phyloP scores from a whole-genome alignment of 64 coral and sea anemone species.

The Trachythela sp. region DNA sequence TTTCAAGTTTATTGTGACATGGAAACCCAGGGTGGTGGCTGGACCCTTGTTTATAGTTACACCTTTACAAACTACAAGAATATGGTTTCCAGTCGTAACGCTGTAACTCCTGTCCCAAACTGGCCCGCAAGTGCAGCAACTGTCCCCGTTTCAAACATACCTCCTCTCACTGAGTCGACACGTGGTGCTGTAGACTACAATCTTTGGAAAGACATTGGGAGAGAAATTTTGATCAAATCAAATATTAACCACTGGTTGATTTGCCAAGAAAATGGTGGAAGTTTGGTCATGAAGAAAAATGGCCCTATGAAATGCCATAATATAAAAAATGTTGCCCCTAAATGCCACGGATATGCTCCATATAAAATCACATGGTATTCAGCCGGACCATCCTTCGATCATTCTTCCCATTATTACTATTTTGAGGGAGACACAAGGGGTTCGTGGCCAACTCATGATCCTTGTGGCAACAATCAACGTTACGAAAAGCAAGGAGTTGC shows the following conservation, averaged over 20 bases:
- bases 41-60: constrained; percentile 45
- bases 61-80: constrained; percentile 38
- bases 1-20: too few species aligned
- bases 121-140: constrained; percentile 23
- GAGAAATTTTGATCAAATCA: constrained; percentile 39
- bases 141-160: constrained; percentile 40
- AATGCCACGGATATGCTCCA: constrained; percentile 40
- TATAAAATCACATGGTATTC: neutral
- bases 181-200: constrained; percentile 41
- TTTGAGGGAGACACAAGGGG: constrained; percentile 17
- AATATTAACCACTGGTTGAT: constrained; percentile 45
- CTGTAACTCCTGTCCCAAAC: constrained; percentile 23
- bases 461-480: too few species aligned
- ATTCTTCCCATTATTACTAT: constrained; percentile 1
- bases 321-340: constrained; percentile 29
- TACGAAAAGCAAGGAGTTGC: too few species aligned
- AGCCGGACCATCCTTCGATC: too few species aligned
- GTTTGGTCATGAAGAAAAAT: constrained; percentile 26
- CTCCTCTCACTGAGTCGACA: constrained; percentile 28
- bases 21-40: too few species aligned
- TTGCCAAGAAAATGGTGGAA: constrained; percentile 22
- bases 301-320: constrained; percentile 30
- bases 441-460: too few species aligned
- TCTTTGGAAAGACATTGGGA: constrained; percentile 41
- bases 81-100: neutral